phyloP scores from a whole-genome alignment of 2,888 invertebrate species.

The Perdita meconis region DNA sequence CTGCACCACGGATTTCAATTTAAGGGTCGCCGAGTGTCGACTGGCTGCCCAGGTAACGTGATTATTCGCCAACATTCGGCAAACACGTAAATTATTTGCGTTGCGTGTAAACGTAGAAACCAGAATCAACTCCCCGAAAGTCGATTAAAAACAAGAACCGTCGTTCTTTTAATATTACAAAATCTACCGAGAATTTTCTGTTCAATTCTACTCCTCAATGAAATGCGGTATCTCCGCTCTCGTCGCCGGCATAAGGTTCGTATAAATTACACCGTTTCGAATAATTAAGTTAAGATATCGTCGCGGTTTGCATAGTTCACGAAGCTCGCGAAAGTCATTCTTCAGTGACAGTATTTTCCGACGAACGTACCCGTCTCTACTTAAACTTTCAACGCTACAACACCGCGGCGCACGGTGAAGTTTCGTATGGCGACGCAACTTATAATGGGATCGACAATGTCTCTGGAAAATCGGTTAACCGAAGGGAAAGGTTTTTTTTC shows the following conservation, averaged over 20 bases:
- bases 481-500: background rate
- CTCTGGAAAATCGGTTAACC: background rate
- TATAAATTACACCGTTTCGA: too few species aligned
- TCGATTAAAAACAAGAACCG: background rate
- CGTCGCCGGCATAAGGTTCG: too few species aligned
- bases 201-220: too few species aligned
- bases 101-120: background rate
- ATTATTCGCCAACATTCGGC: background rate
- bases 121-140: background rate
- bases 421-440: constrained; percentile 3
- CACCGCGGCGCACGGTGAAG: background rate
- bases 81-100: background rate
- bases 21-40: constrained; percentile 97
- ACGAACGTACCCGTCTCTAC: background rate
- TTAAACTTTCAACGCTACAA: background rate
- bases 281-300: too few species aligned
- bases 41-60: constrained; percentile 91
- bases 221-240: too few species aligned
- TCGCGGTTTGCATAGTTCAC: background rate
- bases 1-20: constrained; percentile 95
- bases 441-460: constrained; percentile 7
- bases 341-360: background rate
- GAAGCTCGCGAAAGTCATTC: background rate
- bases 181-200: too few species aligned
- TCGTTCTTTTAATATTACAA: too few species aligned